phyloP scores from a whole-genome alignment of 2,888 invertebrate genomes.

The Pediacus dermestoides region DNA sequence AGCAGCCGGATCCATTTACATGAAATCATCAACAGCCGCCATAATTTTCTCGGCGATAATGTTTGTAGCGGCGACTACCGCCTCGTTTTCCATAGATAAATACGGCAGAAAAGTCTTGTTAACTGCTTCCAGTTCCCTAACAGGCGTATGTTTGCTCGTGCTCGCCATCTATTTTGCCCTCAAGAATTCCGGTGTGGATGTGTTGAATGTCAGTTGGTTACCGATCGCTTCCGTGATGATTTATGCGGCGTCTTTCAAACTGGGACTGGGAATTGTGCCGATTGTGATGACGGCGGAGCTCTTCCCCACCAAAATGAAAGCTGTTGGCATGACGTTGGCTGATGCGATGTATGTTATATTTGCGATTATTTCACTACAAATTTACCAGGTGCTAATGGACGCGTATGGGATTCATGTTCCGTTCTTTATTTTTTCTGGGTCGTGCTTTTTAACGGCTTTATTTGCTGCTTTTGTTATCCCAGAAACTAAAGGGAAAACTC shows the following conservation, averaged over 20 bases:
- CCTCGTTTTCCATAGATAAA: slow-evolving; percentile 42
- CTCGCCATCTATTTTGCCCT: slow-evolving; percentile 44
- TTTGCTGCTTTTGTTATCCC: slow-evolving; percentile 42
- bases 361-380: slow-evolving; percentile 38
- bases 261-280: slow-evolving; percentile 46
- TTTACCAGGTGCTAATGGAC: slow-evolving; percentile 36
- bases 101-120: slow-evolving; percentile 44
- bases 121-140: slow-evolving; percentile 38
- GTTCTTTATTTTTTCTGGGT: slow-evolving; percentile 42
- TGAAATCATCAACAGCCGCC: slow-evolving; percentile 37
- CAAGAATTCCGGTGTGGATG: slow-evolving; percentile 35
- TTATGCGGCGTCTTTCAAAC: slow-evolving; percentile 44
- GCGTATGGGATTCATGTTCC: slow-evolving; percentile 40
- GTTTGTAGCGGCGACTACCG: slow-evolving; percentile 38
- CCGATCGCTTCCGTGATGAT: slow-evolving; percentile 43
- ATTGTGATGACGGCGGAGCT: slow-evolving; percentile 47
- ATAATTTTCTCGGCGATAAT: slow-evolving; percentile 45
- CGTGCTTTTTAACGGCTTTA: slow-evolving; percentile 38
- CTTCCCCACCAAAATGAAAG: slow-evolving; percentile 47
- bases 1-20: slow-evolving; percentile 41
- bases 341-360: slow-evolving; percentile 43
- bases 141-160: slow-evolving; percentile 39
- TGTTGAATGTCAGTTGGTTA: slow-evolving; percentile 41
- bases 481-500: slow-evolving; percentile 44
- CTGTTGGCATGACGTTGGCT: slow-evolving; percentile 45